These are phyloP conservation scores for Aphidius ervi DNA, from an alignment of 1,140 invertebrate genomes.

Conservation along the genomic window DNA sequence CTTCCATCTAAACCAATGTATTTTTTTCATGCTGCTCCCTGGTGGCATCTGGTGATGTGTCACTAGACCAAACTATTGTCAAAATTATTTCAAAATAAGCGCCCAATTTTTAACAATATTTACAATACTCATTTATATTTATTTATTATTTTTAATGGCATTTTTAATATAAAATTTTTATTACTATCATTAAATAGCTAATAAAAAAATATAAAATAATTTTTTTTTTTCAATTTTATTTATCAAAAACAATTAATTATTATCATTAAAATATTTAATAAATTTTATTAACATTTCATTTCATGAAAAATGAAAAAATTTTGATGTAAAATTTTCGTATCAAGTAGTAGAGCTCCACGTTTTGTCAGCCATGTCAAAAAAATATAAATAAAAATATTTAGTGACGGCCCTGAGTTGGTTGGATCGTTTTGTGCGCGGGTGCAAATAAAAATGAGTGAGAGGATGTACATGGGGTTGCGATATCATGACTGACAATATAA, in stretches of 20 bases:
- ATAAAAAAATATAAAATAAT: too few species aligned
- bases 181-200: too few species aligned
- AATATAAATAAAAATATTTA: not conserved
- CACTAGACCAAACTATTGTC: not conserved
- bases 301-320: not conserved
- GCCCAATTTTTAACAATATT: slow-evolving; percentile 4
- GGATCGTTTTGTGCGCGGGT: slow-evolving; percentile 7
- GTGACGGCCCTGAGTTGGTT: slow-evolving; percentile 21
- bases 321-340: not conserved
- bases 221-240: too few species aligned
- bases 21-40: not conserved
- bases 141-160: too few species aligned
- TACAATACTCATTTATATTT: not conserved
- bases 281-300: too few species aligned
- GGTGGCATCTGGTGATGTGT: slow-evolving; percentile 24
- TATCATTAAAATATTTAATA: not conserved
- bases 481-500: too few species aligned
- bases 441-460: slow-evolving; percentile 9
- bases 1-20: slow-evolving; percentile 13
- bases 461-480: not conserved
- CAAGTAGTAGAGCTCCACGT: not conserved
- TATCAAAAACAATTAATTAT: too few species aligned
- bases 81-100: not conserved
- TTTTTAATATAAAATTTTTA: too few species aligned
- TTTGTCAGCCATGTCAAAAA: not conserved